A percentile compares a stretch with the other conserved stretches of the same genome.
These are phyloP conservation scores for Tetanocera ferruginea DNA, from an alignment of 2,888 invertebrate genomes.

Conservation along the genomic window DNA sequence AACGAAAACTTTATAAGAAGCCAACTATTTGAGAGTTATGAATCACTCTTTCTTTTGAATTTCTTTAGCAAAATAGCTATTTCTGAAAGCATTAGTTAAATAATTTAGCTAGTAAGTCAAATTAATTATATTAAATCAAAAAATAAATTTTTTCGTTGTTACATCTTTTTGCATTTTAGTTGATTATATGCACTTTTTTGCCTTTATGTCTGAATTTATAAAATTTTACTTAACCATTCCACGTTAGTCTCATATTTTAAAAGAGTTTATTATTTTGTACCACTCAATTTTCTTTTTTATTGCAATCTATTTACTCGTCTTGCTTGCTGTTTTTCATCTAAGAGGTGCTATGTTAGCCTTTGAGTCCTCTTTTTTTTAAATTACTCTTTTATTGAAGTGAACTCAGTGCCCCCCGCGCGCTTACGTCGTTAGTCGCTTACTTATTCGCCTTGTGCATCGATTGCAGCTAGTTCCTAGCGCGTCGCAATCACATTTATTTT, in stretches of 20 bases:
- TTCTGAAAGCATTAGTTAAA: too few relatives aligned
- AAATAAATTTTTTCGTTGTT: not conserved
- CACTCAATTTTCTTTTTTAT: not conserved
- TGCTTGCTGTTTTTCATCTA: not conserved
- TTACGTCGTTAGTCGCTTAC: not conserved
- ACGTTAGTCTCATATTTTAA: not conserved
- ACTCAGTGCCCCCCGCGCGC: not conserved
- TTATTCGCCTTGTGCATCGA: conserved; percentile 1
- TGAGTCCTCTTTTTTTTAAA: not conserved
- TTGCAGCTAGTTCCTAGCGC: not conserved
- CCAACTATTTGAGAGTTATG: not conserved
- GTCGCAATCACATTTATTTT: conserved; percentile 18
- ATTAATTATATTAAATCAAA: too few relatives aligned
- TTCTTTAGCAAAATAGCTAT: too few relatives aligned
- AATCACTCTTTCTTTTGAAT: not conserved
- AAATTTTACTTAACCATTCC: not conserved
- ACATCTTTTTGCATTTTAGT: not conserved
- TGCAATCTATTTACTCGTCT: not conserved
- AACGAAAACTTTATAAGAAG: conserved; percentile 24
- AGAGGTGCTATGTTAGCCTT: not conserved
- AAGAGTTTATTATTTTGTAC: not conserved
- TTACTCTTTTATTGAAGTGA: not conserved
- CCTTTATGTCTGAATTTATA: not conserved
- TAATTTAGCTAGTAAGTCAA: too few relatives aligned
- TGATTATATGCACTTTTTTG: not conserved